Evolutionary conservation across 2,113 vertebrate genomes (phyloP).

Genomic region (Micronycteris hirsuta): DNA sequence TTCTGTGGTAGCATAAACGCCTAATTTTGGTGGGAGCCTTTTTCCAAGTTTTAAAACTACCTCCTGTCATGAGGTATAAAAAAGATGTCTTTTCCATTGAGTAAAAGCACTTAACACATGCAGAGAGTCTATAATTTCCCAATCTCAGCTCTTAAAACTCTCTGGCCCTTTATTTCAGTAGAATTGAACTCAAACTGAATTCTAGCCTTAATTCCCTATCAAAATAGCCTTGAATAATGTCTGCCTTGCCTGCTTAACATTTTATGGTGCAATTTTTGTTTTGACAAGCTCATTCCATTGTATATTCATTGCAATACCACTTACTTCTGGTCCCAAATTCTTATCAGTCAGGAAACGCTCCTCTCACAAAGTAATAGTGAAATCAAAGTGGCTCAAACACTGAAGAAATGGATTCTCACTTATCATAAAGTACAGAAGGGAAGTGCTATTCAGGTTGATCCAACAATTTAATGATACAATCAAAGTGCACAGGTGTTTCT

Average conservation of each 20-base stretch:
- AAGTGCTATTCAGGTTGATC: not conserved
- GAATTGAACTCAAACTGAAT: not conserved
- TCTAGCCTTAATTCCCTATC: not conserved
- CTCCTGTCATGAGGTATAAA: not conserved
- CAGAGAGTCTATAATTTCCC: not conserved
- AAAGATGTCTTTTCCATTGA: not conserved
- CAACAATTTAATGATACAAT: not conserved
- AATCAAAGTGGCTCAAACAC: not conserved
- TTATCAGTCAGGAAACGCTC: not conserved
- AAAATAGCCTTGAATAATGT: not conserved
- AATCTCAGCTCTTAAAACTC: not conserved
- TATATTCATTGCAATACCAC: not conserved
- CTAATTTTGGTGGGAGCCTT: not conserved
- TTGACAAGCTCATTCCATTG: not conserved
- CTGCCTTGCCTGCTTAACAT: not conserved
- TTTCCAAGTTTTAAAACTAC: not conserved
- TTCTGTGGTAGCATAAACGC: not conserved
- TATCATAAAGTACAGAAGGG: not conserved
- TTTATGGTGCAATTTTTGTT: not conserved
- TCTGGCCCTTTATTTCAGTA: not conserved
- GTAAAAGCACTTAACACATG: not conserved
- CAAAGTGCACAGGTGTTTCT: not conserved
- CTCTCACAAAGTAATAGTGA: not conserved
- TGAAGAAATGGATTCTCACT: not conserved
- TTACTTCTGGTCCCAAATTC: not conserved